Base-by-base conservation (phyloP, 2,113 vertebrate species). In the Dascyllus trimaculatus region DNA sequence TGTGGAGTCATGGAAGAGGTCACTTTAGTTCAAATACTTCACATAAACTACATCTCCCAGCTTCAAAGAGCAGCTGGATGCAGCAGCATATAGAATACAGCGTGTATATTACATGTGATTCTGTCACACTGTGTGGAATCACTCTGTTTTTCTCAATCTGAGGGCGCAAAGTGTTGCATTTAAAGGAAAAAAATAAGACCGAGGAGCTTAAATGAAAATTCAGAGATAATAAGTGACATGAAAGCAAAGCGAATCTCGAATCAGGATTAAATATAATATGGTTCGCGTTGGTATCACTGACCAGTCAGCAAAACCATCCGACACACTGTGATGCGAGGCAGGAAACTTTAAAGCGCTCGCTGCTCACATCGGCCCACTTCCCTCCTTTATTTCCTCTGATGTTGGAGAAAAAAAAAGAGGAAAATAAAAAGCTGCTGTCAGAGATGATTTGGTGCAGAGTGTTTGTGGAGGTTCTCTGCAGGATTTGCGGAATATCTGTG, bases 351-450 rank as follows among this genome's bases (percentile, higher is more conserved):
- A 59, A 59, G 58, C 10, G 3, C 58, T 38, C 45, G 6, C 26
- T 25, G 48, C 25, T 43, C 54, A 26, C 61, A 26, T 11, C 57
- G 53, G 14, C 26, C 18, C 11, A 38, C 32, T 51, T 21, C 11
- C 19, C 15, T 52, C 25, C 62, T 59, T 61, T 62, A 35, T 66
- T 24, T 57, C 43, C 40, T 70, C 46, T 58, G 70, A 81, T 81
- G 63, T 66, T 24, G 2, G 1, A 24, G 14, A 4, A 21, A 11
- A 8, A 5, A 54, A 51, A 75, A 73, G 2, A 26, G 1, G 5
- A 29, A 69, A 70, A 56, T 53, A 52, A 49, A 75, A 79, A 67
- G 63, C 29, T 54, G 60, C 53, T 58, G 61, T 62, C 72, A 72
- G 68, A 56, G 29, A 45, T 54, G 45, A 71, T 60, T 63, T 52